Percentiles rank a stretch among this genome's conserved stretches.
These are phyloP conservation scores for Achatina immaculata DNA, from an alignment of 1,140 invertebrate genomes.

Conservation along the genomic window DNA sequence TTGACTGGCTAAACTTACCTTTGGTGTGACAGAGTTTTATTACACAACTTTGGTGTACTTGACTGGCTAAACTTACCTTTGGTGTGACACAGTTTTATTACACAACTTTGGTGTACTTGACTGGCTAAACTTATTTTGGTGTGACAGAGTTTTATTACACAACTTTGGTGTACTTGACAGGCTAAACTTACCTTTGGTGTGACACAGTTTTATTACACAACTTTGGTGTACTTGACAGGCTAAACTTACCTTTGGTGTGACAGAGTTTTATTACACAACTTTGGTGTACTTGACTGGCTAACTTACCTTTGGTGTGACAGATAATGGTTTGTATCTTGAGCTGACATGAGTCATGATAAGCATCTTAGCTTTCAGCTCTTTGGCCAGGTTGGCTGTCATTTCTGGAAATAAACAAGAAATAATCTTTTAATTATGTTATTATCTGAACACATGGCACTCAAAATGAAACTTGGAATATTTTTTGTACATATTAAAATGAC, in stretches of 20 bases:
- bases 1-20: too few species aligned
- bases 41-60: too few species aligned
- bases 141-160: too few species aligned
- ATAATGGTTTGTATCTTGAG: conserved; percentile 69
- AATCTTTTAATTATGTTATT: background rate
- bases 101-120: too few species aligned
- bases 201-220: too few species aligned
- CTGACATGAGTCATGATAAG: conserved; percentile 72
- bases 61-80: too few species aligned
- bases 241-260: background rate
- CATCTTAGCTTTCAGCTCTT: conserved; percentile 59
- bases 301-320: conserved; percentile 37
- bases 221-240: background rate
- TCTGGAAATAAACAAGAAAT: conserved; percentile 48
- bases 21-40: too few species aligned
- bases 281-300: background rate
- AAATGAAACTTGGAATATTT: background rate
- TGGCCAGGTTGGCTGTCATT: conserved; percentile 70
- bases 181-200: too few species aligned
- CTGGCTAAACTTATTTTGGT: too few species aligned
- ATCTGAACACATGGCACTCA: background rate
- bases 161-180: too few species aligned
- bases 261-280: background rate
- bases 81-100: too few species aligned
- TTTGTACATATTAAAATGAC: background rate